Percentiles rank a stretch among this genome's conserved stretches.
Evolutionary conservation across 2,113 vertebrate species (phyloP).

Genomic region (Laticauda colubrina): DNA sequence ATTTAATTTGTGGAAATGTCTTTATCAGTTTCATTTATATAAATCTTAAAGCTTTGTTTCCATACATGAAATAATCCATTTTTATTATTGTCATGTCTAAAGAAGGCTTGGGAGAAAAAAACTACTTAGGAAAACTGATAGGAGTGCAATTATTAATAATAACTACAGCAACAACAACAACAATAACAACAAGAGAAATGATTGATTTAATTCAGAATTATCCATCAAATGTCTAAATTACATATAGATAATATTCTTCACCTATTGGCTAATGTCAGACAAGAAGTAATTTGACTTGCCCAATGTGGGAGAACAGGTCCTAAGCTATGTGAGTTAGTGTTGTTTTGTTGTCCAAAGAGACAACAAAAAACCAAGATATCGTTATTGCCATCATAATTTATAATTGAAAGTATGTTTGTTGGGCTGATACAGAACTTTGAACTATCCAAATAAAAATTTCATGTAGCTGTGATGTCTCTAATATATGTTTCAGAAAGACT

Average conservation of each 20-base stretch:
- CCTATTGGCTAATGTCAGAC: background rate
- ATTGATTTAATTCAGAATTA: background rate
- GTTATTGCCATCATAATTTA: background rate
- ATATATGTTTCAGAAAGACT: slow-evolving; percentile 9
- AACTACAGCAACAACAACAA: background rate
- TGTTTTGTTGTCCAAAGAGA: background rate
- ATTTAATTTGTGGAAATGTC: background rate
- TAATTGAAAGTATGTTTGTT: background rate
- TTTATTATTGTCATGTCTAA: background rate
- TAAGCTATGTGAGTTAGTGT: background rate
- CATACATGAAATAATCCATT: background rate
- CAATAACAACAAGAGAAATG: background rate
- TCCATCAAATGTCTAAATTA: background rate
- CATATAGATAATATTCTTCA: background rate
- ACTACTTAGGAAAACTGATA: background rate
- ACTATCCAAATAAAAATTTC: background rate
- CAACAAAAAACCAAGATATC: background rate
- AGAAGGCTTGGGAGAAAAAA: background rate
- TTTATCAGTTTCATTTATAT: background rate
- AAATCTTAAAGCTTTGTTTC: background rate
- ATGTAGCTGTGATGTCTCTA: background rate
- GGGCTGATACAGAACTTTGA: background rate
- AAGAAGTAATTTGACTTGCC: background rate
- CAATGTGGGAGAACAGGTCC: background rate
- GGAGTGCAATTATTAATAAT: background rate